phyloP scores from a whole-genome alignment of 37 sponge, comb jelly and placozoan species.

The Agelas oroides region DNA sequence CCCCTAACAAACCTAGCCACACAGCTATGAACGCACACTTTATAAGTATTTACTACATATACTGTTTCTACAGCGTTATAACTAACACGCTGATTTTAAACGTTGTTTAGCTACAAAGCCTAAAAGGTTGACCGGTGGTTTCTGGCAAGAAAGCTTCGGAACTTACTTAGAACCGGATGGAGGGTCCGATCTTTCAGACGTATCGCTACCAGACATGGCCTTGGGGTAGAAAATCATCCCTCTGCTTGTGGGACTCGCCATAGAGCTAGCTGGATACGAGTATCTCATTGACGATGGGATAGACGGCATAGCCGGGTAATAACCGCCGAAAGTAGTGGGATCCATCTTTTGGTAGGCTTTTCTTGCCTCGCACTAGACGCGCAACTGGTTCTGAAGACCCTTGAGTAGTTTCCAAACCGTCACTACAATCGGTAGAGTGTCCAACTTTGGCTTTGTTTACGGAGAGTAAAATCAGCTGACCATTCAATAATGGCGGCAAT shows the following conservation, averaged over 20 bases:
- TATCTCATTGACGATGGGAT: slow-evolving; percentile 49
- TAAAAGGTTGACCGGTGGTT: background rate
- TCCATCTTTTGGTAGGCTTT: slow-evolving; percentile 50
- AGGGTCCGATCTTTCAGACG: background rate
- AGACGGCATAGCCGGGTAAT: slow-evolving; percentile 51
- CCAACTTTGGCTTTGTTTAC: slow-evolving; percentile 30
- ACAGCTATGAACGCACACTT: no score
- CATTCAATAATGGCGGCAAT: background rate
- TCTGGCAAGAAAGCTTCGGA: background rate
- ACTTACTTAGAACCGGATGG: no score
- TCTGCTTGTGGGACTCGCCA: slow-evolving; percentile 32
- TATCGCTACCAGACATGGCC: slow-evolving; percentile 34
- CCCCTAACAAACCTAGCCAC: background rate
- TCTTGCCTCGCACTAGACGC: background rate
- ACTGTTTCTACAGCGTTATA: no score
- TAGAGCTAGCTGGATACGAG: slow-evolving; percentile 59
- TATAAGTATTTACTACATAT: no score
- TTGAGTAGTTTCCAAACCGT: no score
- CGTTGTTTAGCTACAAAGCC: background rate
- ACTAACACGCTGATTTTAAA: no score
- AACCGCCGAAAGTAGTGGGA: slow-evolving; percentile 41
- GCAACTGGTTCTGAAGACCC: background rate
- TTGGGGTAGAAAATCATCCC: slow-evolving; percentile 75
- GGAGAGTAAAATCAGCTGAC: slow-evolving; percentile 61
- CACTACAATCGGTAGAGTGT: no score